These are phyloP conservation scores for Stichodactyla mertensii DNA, from an alignment of 64 coral and sea anemone genomes.

Conservation along the genomic window DNA sequence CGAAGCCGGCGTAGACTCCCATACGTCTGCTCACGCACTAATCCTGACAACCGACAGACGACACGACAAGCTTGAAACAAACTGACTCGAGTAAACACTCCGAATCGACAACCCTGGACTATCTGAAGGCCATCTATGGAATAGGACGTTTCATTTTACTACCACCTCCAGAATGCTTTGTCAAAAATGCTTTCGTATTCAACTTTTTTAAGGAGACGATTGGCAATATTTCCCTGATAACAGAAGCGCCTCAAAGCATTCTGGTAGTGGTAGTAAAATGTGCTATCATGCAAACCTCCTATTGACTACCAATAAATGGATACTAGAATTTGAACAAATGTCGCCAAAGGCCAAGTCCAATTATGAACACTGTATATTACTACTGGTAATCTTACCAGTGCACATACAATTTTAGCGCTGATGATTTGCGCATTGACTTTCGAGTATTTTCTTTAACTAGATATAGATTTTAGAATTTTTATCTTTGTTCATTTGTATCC, in stretches of 20 bases:
- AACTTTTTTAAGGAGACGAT: too few species aligned
- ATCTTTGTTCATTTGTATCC: not conserved
- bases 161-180: too few species aligned
- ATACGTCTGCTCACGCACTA: not conserved
- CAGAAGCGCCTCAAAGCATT: too few species aligned
- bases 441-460: not conserved
- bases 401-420: not conserved
- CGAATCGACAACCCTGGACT: not conserved
- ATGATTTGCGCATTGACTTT: slow-evolving; percentile 4
- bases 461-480: slow-evolving; percentile 9
- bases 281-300: too few species aligned
- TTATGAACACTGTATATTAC: not conserved
- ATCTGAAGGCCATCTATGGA: too few species aligned
- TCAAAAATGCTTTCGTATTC: too few species aligned
- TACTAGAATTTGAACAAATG: not conserved
- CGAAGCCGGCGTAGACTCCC: slow-evolving; percentile 10
- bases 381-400: not conserved
- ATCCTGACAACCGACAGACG: slow-evolving; percentile 10
- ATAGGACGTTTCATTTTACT: too few species aligned
- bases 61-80: slow-evolving; percentile 39
- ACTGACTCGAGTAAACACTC: slow-evolving; percentile 3
- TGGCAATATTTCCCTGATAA: too few species aligned
- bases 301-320: not conserved
- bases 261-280: too few species aligned
- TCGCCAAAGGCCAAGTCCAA: not conserved